phyloP scores from a whole-genome alignment of 2,888 invertebrate genomes.

The Eristalis tenax region DNA sequence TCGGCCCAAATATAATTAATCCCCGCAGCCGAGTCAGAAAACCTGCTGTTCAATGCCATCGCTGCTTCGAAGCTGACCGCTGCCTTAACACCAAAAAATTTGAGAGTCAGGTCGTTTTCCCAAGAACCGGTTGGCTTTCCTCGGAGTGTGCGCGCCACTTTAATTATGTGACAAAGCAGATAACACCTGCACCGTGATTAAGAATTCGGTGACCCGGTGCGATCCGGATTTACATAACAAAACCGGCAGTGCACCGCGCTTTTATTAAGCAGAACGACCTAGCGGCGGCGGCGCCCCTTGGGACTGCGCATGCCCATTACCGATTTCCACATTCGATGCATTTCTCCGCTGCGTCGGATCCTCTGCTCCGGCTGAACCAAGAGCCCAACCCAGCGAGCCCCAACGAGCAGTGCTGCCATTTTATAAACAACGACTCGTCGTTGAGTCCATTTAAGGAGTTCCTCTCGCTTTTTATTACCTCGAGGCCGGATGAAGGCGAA shows the following conservation, averaged over 20 bases:
- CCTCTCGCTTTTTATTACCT: conserved; percentile 56
- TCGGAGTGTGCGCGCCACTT: conserved; percentile 29
- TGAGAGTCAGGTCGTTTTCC: conserved; percentile 11
- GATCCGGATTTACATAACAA: conserved; percentile 56
- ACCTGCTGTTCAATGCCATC: conserved; percentile 56
- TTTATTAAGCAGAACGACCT: conserved; percentile 20
- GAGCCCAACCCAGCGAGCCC: conserved; percentile 54
- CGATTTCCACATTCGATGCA: not conserved
- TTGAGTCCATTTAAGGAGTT: conserved; percentile 64
- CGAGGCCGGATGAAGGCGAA: conserved; percentile 56
- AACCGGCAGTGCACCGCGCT: conserved; percentile 22
- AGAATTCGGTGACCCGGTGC: conserved; percentile 50
- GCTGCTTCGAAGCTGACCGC: not conserved
- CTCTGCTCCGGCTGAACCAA: not conserved
- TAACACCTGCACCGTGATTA: conserved; percentile 64
- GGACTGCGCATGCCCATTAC: not conserved
- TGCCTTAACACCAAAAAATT: conserved; percentile 19
- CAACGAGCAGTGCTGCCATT: conserved; percentile 22
- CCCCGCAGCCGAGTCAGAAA: conserved; percentile 18
- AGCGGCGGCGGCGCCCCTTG: conserved; percentile 20
- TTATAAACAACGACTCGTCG: conserved; percentile 65
- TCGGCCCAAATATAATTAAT: conserved; percentile 25
- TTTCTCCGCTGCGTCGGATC: not conserved
- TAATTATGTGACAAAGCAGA: conserved; percentile 63
- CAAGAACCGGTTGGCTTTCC: conserved; percentile 41